Conservation (phyloP, 2,113 vertebrate species). For the Hippoglossus stenolepis region DNA sequence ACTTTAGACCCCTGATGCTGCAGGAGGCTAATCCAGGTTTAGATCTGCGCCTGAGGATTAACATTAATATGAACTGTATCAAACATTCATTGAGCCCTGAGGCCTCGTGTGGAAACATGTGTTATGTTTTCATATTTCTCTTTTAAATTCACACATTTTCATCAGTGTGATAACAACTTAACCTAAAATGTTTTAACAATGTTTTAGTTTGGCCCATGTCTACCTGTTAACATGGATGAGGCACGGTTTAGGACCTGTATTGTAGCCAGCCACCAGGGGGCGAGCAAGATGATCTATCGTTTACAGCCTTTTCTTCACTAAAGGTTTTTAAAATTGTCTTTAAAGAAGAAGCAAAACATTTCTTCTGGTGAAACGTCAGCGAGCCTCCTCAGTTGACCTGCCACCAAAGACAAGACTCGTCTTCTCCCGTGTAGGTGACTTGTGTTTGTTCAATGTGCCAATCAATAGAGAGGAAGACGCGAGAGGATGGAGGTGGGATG, state of each 20-base stretch:
- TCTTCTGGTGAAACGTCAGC: conserved; percentile 14
- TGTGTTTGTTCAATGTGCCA: conserved; percentile 46
- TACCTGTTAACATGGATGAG: too few species aligned
- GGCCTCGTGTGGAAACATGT: background rate
- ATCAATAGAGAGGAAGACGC: conserved; percentile 58
- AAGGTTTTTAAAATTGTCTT: too few species aligned
- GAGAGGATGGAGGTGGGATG: conserved; percentile 43
- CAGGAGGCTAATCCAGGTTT: background rate
- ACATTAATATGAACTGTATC: background rate
- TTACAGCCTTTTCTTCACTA: too few species aligned
- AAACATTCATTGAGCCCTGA: background rate
- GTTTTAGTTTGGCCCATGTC: too few species aligned
- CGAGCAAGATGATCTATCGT: too few species aligned
- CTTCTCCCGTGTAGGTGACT: conserved; percentile 14
- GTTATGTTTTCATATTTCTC: too few species aligned
- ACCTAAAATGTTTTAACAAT: too few species aligned
- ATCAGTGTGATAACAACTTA: too few species aligned
- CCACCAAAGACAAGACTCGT: conserved; percentile 8
- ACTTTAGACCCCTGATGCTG: background rate
- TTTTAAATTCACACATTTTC: background rate
- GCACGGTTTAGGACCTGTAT: too few species aligned
- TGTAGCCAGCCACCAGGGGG: too few species aligned
- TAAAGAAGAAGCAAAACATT: too few species aligned
- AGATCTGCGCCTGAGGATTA: background rate
- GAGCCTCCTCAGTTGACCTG: conserved; percentile 27